Percentiles rank a stretch among this genome's conserved stretches.
phyloP scores from a whole-genome alignment of 2,888 invertebrate species.

The Agrotis puta region DNA sequence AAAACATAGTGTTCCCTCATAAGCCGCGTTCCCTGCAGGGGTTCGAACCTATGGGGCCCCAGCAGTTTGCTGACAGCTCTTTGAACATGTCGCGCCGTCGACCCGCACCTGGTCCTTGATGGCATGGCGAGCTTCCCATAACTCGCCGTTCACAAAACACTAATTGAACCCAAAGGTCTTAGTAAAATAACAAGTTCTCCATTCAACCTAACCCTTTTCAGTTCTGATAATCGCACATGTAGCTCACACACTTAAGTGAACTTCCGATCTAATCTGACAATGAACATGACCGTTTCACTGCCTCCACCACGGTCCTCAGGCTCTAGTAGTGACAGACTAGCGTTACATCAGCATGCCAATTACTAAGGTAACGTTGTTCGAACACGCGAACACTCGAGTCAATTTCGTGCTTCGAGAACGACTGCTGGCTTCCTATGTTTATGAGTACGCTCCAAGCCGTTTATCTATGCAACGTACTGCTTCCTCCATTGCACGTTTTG shows the following conservation, averaged over 20 bases:
- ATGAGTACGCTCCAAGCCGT: conserved; percentile 78
- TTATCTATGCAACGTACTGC: conserved; percentile 87
- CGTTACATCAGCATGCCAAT: conserved; percentile 83
- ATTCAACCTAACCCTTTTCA: conserved; percentile 30
- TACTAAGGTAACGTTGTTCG: conserved; percentile 83
- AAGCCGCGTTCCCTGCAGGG: too few species aligned
- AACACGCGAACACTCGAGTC: conserved; percentile 82
- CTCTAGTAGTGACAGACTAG: conserved; percentile 60
- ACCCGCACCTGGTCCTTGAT: too few species aligned
- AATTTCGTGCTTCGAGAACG: conserved; percentile 82
- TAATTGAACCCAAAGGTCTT: too few species aligned
- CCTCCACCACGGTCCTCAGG: conserved; percentile 43
- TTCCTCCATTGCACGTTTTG: conserved; percentile 85
- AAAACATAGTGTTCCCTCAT: too few species aligned
- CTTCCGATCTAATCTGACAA: conserved; percentile 55
- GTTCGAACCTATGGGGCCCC: too few species aligned
- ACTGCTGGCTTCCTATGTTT: conserved; percentile 79
- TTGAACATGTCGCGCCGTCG: too few species aligned
- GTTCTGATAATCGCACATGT: conserved; percentile 28
- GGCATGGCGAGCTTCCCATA: too few species aligned
- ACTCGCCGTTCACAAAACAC: too few species aligned
- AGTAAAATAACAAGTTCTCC: neutral
- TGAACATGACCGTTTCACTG: conserved; percentile 56
- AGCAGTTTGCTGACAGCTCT: too few species aligned
- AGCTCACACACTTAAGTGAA: conserved; percentile 40